phyloP scores from a whole-genome alignment of 35 echinoderm and acorn worm genomes.

The Ophioderma brevispina region DNA sequence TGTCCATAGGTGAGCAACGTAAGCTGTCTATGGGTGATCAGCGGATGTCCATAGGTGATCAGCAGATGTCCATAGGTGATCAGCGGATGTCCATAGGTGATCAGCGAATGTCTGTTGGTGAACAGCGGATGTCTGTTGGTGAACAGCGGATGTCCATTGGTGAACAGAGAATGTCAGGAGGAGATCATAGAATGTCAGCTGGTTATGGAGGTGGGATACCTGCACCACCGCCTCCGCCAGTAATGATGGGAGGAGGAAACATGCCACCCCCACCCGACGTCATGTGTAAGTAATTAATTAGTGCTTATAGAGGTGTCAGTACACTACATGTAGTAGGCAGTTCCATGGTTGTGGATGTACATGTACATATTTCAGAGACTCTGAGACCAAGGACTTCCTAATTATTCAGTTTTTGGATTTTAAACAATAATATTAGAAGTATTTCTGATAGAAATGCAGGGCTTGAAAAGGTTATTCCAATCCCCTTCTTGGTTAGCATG shows the following conservation, averaged over 20 bases:
- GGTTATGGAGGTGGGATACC: not conserved
- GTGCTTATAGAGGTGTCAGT: no score
- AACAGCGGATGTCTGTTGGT: not conserved
- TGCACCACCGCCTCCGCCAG: conserved; percentile 16
- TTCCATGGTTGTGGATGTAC: no score
- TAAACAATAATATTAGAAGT: not conserved
- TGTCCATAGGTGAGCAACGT: conserved; percentile 11
- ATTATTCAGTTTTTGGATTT: not conserved
- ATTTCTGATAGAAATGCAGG: not conserved
- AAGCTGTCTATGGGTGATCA: not conserved
- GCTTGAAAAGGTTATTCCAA: no score
- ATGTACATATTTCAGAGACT: no score
- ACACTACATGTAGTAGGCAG: no score
- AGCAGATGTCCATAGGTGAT: not conserved
- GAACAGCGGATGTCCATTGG: not conserved
- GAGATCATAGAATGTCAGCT: conserved; percentile 7
- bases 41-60: conserved; percentile 2
- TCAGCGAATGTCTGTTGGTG: not conserved
- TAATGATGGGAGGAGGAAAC: not conserved
- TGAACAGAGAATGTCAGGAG: not conserved
- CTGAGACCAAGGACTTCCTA: not conserved
- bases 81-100: not conserved
- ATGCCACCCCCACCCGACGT: conserved; percentile 33
- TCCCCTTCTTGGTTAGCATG: no score
- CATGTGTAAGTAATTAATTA: not conserved